Evolutionary conservation across 2,797 vertebrate genomes (phyloP).

Genomic region (Alectoris magna): DNA sequence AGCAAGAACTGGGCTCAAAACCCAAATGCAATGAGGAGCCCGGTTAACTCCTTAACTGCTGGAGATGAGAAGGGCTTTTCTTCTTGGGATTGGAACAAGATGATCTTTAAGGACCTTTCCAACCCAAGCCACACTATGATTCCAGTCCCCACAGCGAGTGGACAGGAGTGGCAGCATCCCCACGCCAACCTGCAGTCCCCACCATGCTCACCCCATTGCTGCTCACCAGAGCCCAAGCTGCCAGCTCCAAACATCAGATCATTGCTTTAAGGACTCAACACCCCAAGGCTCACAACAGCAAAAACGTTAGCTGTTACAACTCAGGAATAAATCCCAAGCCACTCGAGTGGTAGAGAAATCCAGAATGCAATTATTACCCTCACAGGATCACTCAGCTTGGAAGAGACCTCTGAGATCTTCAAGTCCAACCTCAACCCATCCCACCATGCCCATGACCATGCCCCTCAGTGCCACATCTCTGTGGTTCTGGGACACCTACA

Average conservation of each 20-base stretch:
- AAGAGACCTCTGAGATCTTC: too few relatives aligned
- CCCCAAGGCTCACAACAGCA: accelerated
- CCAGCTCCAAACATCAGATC: not conserved
- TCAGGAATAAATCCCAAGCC: not conserved
- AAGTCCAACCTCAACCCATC: too few relatives aligned
- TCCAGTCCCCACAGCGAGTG: accelerated
- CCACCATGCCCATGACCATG: too few relatives aligned
- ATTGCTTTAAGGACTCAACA: not conserved
- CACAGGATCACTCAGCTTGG: too few relatives aligned
- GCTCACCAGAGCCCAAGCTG: not conserved
- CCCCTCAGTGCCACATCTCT: too few relatives aligned
- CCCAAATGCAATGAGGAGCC: not conserved
- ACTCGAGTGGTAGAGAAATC: not conserved
- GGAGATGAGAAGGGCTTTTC: accelerated
- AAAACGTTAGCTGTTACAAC: not conserved
- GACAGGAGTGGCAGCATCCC: too few relatives aligned
- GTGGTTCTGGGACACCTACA: too few relatives aligned
- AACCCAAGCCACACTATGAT: not conserved
- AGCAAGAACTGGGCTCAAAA: not conserved
- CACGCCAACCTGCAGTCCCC: too few relatives aligned
- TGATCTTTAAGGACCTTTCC: not conserved
- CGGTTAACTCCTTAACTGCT: accelerated
- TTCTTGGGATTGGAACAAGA: not conserved
- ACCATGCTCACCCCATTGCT: accelerated
- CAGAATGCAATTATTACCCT: accelerated